phyloP scores from a whole-genome alignment of 2,113 vertebrate species.

The Prinia subflava region DNA sequence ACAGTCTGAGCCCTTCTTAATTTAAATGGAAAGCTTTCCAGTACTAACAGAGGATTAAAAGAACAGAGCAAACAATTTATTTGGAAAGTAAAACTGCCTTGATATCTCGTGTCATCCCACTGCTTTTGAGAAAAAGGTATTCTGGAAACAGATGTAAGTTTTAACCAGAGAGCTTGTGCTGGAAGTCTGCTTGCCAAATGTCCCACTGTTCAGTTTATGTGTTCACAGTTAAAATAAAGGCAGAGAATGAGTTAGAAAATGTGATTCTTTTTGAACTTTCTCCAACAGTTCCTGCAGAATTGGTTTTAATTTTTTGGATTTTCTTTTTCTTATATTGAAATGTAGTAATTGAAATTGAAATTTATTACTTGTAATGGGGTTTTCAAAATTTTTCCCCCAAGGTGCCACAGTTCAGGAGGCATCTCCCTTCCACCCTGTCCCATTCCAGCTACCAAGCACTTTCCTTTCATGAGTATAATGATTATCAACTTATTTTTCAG shows the following conservation, averaged over 20 bases:
- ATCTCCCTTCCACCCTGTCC: not conserved
- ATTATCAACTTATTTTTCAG: conserved; percentile 42
- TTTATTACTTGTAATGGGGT: not conserved
- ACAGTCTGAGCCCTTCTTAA: not conserved
- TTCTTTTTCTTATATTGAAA: not conserved
- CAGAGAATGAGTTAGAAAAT: not conserved
- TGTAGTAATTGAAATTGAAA: not conserved
- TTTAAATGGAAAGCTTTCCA: not conserved
- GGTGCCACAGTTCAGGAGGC: not conserved
- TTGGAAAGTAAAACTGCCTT: conserved; percentile 23
- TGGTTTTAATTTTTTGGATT: not conserved
- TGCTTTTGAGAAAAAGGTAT: conserved; percentile 10
- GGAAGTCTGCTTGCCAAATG: conserved; percentile 53
- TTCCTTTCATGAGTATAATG: not conserved
- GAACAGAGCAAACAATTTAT: conserved; percentile 14
- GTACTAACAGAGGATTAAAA: not conserved
- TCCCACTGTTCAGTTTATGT: not conserved
- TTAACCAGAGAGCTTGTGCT: not conserved
- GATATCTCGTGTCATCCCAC: conserved; percentile 8
- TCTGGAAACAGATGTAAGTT: conserved; percentile 44
- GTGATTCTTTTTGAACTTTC: conserved; percentile 28
- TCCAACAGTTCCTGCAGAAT: not conserved
- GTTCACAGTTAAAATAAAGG: not conserved
- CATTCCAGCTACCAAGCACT: not conserved
- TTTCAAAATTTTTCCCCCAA: not conserved